These are phyloP conservation scores for Lucinisca nassula DNA, from an alignment of 2,888 invertebrate genomes.

Conservation along the genomic window DNA sequence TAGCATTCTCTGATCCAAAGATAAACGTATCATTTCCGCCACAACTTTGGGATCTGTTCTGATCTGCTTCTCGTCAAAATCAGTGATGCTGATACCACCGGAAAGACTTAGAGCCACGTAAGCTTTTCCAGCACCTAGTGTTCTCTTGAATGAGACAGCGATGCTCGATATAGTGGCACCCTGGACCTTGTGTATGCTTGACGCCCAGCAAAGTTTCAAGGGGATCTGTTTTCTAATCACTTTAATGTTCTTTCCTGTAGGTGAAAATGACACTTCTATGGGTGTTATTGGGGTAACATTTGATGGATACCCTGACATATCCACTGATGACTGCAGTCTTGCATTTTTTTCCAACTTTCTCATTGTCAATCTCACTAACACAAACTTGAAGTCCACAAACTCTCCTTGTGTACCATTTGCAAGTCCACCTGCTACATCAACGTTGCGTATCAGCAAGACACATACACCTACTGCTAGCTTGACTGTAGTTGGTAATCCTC, in stretches of 20 bases:
- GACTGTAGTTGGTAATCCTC: background rate
- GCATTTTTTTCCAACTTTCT: constrained; percentile 14
- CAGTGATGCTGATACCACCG: background rate
- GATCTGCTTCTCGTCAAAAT: constrained; percentile 1
- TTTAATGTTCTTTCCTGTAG: background rate
- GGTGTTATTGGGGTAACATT: constrained; percentile 11
- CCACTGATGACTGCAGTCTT: background rate
- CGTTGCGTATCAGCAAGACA: constrained; percentile 10
- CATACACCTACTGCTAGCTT: background rate
- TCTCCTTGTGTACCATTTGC: constrained; percentile 12
- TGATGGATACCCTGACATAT: constrained; percentile 8
- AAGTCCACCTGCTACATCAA: constrained; percentile 18
- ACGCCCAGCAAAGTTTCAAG: constrained; percentile 22
- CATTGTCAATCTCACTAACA: background rate
- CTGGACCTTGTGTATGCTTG: constrained; percentile 28
- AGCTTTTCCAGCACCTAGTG: constrained; percentile 20
- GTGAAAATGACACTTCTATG: constrained; percentile 21
- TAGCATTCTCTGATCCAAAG: background rate
- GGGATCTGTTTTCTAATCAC: constrained; percentile 28
- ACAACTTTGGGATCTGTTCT: background rate
- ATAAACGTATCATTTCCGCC: background rate
- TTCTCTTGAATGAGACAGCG: constrained; percentile 21
- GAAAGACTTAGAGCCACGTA: constrained; percentile 14
- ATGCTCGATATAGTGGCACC: constrained; percentile 13
- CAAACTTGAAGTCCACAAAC: background rate